Evolutionary conservation across 2,113 vertebrate species (phyloP).

Genomic region (Sterrhoptilus dennistouni): DNA sequence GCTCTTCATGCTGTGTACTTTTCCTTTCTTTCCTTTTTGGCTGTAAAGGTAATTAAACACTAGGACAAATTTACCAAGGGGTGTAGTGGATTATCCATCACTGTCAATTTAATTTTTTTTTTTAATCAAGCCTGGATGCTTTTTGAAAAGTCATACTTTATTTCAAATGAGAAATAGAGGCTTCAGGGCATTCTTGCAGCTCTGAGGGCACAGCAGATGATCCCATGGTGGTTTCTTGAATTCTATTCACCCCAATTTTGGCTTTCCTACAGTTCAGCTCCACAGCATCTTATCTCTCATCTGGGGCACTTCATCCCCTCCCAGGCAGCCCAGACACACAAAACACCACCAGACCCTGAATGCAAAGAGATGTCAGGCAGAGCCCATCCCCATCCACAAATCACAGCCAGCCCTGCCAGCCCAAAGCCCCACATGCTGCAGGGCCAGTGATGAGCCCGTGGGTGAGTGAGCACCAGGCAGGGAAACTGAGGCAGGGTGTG

Average conservation of each 20-base stretch:
- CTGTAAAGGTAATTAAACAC: slow-evolving; percentile 27
- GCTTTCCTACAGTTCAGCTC: neutral
- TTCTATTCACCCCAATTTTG: neutral
- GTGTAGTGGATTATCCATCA: slow-evolving; percentile 42
- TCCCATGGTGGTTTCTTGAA: neutral
- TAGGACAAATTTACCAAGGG: slow-evolving; percentile 10
- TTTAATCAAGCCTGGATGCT: neutral
- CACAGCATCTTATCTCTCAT: neutral
- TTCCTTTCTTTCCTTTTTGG: neutral
- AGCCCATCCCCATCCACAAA: neutral
- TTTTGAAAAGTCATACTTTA: neutral
- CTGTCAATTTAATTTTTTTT: neutral
- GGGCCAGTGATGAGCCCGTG: neutral
- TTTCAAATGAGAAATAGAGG: neutral
- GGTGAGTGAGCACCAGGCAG: neutral
- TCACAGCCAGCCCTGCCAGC: neutral
- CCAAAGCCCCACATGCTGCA: rapidly evolving
- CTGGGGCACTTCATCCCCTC: neutral
- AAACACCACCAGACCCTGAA: neutral
- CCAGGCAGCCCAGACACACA: neutral
- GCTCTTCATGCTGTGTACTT: neutral
- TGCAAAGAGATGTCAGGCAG: neutral
- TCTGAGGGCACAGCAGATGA: neutral
- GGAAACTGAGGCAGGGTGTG: neutral
- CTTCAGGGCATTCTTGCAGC: neutral